Evolutionary conservation across 2,113 vertebrate species (phyloP).

Genomic region (Caracal caracal): DNA sequence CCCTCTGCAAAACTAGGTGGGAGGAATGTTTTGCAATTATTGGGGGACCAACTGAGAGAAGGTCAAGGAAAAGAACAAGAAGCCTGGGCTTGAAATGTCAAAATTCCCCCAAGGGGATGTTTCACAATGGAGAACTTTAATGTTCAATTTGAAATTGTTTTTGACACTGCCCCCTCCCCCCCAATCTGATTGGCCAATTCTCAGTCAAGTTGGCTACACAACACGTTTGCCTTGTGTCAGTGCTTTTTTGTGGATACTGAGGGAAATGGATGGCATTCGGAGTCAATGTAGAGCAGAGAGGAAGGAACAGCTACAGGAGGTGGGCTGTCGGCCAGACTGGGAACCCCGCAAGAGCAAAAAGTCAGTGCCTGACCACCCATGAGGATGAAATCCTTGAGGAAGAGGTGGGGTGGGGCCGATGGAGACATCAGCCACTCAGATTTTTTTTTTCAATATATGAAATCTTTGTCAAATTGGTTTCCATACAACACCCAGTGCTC

Average conservation of each 20-base stretch:
- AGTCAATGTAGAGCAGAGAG: not conserved
- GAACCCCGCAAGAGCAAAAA: not conserved
- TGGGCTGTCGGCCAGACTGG: not conserved
- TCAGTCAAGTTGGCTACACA: not conserved
- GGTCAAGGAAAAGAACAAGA: not conserved
- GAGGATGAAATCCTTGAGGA: not conserved
- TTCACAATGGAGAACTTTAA: not conserved
- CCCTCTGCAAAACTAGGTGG: not conserved
- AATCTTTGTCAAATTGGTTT: no score
- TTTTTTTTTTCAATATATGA: not conserved
- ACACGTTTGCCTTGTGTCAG: not conserved
- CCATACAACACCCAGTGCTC: no score
- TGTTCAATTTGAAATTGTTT: not conserved
- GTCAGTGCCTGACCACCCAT: no score
- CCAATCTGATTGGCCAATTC: not conserved
- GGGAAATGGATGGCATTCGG: not conserved
- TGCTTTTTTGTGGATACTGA: not conserved
- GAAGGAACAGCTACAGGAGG: not conserved
- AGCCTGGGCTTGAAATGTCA: not conserved
- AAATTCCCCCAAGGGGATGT: not conserved
- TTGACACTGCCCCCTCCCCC: not conserved
- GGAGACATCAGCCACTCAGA: not conserved
- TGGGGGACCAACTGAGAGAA: not conserved
- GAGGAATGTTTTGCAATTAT: not conserved
- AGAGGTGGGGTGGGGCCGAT: not conserved